phyloP scores from a whole-genome alignment of 2,113 vertebrate species.

The Vidua chalybeata region DNA sequence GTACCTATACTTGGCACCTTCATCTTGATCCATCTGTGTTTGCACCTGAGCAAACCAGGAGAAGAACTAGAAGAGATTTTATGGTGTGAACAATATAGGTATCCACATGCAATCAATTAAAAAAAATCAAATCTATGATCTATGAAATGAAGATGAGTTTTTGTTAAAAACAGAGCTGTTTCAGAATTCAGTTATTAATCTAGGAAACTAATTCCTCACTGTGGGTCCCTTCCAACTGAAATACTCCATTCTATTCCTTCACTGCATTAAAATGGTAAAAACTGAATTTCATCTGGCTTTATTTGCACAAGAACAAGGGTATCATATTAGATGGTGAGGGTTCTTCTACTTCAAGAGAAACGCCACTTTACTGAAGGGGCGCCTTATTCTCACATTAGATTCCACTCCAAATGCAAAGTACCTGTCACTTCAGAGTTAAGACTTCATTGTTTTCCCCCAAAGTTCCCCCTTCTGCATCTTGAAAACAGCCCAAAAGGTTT shows the following conservation, averaged over 20 bases:
- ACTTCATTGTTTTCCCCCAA: not conserved
- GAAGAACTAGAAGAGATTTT: slow-evolving; percentile 87
- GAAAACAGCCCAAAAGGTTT: not conserved
- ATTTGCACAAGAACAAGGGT: not conserved
- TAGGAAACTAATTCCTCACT: not conserved
- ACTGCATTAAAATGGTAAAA: not conserved
- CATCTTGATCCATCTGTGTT: slow-evolving; percentile 92
- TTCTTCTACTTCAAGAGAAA: not conserved
- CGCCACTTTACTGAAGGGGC: not conserved
- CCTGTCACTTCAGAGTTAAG: not conserved
- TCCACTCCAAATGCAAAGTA: not conserved
- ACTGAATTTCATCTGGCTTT: not conserved
- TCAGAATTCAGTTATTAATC: not conserved
- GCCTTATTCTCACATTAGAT: not conserved
- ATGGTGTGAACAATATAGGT: slow-evolving; percentile 6
- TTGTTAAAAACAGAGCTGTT: not conserved
- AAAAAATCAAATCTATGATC: not conserved
- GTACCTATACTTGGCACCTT: slow-evolving; percentile 91
- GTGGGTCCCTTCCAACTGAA: not conserved
- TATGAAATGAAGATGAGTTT: not conserved
- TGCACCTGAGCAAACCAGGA: slow-evolving; percentile 96
- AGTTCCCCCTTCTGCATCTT: not conserved
- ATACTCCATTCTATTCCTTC: not conserved
- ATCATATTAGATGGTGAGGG: not conserved
- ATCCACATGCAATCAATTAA: not conserved